Conservation (phyloP, 1,140 invertebrate genomes). For the Archegozetes longisetosus region DNA sequence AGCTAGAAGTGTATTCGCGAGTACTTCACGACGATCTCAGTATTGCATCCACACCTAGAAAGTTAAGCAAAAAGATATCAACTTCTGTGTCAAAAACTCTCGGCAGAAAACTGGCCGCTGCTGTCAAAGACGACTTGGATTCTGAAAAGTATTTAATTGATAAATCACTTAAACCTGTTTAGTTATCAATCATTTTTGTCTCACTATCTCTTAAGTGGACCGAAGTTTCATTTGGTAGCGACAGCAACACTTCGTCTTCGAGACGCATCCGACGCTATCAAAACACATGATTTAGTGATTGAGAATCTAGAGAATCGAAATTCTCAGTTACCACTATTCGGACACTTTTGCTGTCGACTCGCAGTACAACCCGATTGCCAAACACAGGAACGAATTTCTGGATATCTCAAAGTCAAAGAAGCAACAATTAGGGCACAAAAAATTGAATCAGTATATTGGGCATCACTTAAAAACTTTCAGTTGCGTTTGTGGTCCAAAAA, state of each 20-base stretch:
- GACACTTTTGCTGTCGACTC: constrained; percentile 52
- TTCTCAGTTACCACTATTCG: constrained; percentile 47
- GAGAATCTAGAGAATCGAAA: constrained; percentile 32
- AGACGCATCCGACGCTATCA: constrained; percentile 40
- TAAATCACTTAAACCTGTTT: background rate
- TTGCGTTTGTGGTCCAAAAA: constrained; percentile 27
- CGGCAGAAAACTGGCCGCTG: constrained; percentile 42
- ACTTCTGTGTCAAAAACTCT: constrained; percentile 49
- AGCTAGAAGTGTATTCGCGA: constrained; percentile 48
- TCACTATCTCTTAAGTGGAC: constrained; percentile 35
- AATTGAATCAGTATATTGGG: constrained; percentile 4
- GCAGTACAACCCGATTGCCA: constrained; percentile 47
- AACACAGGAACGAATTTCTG: constrained; percentile 36
- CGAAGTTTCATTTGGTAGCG: constrained; percentile 50
- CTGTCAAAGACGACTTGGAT: constrained; percentile 25
- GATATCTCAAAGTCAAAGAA: constrained; percentile 33
- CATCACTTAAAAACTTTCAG: constrained; percentile 28
- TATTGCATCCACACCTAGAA: constrained; percentile 47
- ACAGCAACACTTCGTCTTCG: constrained; percentile 41
- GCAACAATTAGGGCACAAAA: background rate
- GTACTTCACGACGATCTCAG: constrained; percentile 48
- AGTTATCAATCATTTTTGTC: constrained; percentile 1
- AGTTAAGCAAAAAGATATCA: constrained; percentile 48
- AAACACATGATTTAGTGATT: constrained; percentile 31
- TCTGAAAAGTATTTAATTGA: constrained; percentile 10